Evolutionary conservation across 1,140 invertebrate species (phyloP).

Genomic region (Drosophila equinoxialis): DNA sequence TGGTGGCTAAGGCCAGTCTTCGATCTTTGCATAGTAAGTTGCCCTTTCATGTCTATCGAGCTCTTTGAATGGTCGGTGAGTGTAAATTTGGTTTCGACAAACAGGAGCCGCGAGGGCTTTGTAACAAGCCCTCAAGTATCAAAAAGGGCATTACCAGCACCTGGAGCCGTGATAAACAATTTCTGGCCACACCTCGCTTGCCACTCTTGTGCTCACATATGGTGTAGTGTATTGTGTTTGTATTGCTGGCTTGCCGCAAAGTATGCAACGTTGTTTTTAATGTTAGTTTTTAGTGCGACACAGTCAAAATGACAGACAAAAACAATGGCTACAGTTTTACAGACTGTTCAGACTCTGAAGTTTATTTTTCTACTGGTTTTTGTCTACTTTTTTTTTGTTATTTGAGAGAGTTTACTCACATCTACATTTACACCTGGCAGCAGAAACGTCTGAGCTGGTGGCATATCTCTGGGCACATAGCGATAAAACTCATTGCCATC

Average conservation of each 20-base stretch:
- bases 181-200: background rate
- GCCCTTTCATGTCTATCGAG: background rate
- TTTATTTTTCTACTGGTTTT: slow-evolving; percentile 2
- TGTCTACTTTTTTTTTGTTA: background rate
- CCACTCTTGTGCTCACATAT: background rate
- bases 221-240: slow-evolving; percentile 10
- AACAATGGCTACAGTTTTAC: slow-evolving; percentile 14
- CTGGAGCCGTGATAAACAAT: slow-evolving; percentile 10
- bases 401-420: slow-evolving; percentile 83
- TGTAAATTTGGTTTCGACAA: background rate
- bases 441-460: slow-evolving; percentile 86
- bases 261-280: slow-evolving; percentile 73
- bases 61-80: background rate
- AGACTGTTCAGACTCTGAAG: background rate
- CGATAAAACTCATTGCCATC: slow-evolving; percentile 91
- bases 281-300: slow-evolving; percentile 51
- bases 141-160: background rate
- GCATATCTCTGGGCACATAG: slow-evolving; percentile 88
- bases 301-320: background rate
- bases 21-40: background rate
- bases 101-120: background rate
- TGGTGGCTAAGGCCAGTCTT: background rate
- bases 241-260: slow-evolving; percentile 64
- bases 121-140: no score
- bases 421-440: slow-evolving; percentile 87